Evolutionary conservation across 2,113 vertebrate species (phyloP).

Genomic region (Tamias sibiricus): DNA sequence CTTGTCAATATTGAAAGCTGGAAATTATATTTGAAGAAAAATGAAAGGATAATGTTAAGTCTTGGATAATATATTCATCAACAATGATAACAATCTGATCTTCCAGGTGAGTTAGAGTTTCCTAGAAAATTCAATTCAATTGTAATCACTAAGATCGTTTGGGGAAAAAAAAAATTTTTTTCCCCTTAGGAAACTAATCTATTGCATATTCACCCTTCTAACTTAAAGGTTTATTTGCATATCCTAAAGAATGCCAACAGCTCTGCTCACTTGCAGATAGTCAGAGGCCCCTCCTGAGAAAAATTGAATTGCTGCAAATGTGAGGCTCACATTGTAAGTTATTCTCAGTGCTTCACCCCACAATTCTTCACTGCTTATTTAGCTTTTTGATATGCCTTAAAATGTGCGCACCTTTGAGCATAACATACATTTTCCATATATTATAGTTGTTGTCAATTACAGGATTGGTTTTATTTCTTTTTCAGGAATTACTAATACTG

Average conservation of each 20-base stretch:
- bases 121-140: background rate
- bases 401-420: accelerated
- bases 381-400: background rate
- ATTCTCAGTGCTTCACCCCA: background rate
- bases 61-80: background rate
- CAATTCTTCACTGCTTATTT: background rate
- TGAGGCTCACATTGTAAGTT: background rate
- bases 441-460: background rate
- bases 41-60: background rate
- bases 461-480: background rate
- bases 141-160: background rate
- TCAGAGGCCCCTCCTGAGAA: background rate
- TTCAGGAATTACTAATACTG: background rate
- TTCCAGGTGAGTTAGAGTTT: background rate
- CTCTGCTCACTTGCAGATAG: background rate
- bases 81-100: background rate
- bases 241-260: background rate
- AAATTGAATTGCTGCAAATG: background rate
- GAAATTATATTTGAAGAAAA: background rate
- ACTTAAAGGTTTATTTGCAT: background rate
- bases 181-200: background rate
- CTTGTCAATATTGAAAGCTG: background rate
- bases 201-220: no score
- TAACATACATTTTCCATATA: background rate
- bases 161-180: background rate